Conservation (phyloP, 2,888 invertebrate species). For the Stenoptilia bipunctidactyla region DNA sequence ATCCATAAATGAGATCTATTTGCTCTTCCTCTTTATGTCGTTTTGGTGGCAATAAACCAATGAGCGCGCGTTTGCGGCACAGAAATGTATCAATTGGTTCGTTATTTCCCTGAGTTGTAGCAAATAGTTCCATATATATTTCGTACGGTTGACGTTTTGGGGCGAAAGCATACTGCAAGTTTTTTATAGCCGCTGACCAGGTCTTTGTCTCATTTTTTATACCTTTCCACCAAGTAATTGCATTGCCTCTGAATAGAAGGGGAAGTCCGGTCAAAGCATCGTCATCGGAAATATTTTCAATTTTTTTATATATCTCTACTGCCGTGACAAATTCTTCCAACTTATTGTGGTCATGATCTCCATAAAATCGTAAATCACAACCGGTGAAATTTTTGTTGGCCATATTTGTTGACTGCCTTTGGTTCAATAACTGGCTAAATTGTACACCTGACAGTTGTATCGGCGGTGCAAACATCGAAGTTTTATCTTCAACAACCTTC, state of each 20-base stretch:
- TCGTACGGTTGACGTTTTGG: constrained; percentile 12
- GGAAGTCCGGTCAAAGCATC: constrained; percentile 8
- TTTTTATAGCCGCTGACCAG: constrained; percentile 1
- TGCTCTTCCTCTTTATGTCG: constrained; percentile 14
- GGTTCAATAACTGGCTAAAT: constrained; percentile 2
- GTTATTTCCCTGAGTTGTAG: constrained; percentile 6
- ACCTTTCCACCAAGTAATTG: constrained; percentile 2
- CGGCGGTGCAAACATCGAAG: background rate
- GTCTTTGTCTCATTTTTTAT: constrained; percentile 1
- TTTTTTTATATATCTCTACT: constrained; percentile 11
- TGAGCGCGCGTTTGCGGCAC: constrained; percentile 11
- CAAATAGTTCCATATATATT: constrained; percentile 15
- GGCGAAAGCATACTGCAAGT: constrained; percentile 14
- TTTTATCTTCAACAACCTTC: no score
- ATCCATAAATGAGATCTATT: constrained; percentile 15
- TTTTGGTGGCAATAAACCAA: constrained; percentile 13
- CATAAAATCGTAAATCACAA: constrained; percentile 4
- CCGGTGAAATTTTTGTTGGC: constrained; percentile 1
- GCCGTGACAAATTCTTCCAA: constrained; percentile 14
- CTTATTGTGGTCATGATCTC: constrained; percentile 4
- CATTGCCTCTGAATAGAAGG: constrained; percentile 1
- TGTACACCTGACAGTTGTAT: constrained; percentile 1
- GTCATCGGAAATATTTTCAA: constrained; percentile 12
- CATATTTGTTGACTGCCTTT: background rate
- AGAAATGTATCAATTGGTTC: constrained; percentile 13